These are phyloP conservation scores for Telmatochromis sp. DNA, from an alignment of 2,113 vertebrate species.

Conservation along the genomic window DNA sequence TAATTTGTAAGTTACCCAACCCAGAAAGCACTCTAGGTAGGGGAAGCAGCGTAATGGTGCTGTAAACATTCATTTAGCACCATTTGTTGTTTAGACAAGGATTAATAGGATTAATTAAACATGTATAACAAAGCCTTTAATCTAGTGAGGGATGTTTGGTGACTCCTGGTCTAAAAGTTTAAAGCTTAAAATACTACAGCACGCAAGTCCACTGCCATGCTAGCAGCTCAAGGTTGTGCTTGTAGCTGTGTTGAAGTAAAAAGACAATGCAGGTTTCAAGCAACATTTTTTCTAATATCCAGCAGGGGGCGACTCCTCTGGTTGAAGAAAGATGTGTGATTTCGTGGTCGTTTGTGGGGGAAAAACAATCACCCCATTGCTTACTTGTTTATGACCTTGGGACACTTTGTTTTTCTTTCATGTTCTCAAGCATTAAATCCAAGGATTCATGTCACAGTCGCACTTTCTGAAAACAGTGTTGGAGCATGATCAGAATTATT, in stretches of 20 bases:
- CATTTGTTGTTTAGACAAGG: not conserved
- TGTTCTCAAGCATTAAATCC: not conserved
- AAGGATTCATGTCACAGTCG: not conserved
- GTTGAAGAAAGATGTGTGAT: too few species aligned
- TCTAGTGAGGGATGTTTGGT: not conserved
- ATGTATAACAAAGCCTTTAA: not conserved
- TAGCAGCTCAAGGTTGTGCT: not conserved
- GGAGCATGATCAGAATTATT: not conserved
- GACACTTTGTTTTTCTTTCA: not conserved
- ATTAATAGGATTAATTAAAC: not conserved
- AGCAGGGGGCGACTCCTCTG: not conserved
- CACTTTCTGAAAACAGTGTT: not conserved
- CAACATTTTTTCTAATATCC: not conserved
- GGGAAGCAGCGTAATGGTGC: not conserved
- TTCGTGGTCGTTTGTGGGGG: not conserved
- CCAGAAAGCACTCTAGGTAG: not conserved
- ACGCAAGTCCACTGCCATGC: not conserved
- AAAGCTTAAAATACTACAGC: not conserved
- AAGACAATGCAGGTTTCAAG: not conserved
- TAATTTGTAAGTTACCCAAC: not conserved
- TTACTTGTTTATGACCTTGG: not conserved
- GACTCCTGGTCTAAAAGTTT: not conserved
- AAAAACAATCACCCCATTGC: not conserved
- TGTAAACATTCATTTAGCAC: not conserved
- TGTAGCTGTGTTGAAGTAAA: not conserved